Base-by-base conservation (phyloP, 2,113 vertebrate species). In the Perca schrenkii region DNA sequence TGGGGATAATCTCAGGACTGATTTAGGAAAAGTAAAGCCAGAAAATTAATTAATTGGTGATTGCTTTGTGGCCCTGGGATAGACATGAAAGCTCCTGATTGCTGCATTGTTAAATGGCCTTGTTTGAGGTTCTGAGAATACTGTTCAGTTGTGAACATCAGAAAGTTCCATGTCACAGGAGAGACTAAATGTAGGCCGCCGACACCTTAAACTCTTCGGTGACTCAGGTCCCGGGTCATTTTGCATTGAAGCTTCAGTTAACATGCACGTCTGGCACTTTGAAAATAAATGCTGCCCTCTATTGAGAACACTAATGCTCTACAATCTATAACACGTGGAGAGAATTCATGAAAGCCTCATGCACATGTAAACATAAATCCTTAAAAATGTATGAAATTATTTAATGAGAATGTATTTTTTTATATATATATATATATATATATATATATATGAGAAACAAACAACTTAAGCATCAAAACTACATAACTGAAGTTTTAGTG, bases 221-320 rank as follows among this genome's bases (percentile, higher is more conserved):
- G 6, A 56, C 61, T n/a, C 11, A 3, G 47, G 34, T 36, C 50
- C 1, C 57, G 31, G 47, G 65, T 68, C 21, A 17, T 46, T 57
- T 47, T 72, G 25, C 14, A 3, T 0, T 22, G n/a, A 65, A n/a
- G 31, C 36, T 6, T 83, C 53, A 47, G n/a, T 8, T 64, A 12
- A 12, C 12, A 47, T 19, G 16, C 34, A 2, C 2, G 40, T 21
- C 15, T 74, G 47, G 34, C 17, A 47, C 2, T 81, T 84, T 8
- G 14, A 77, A 64, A 79, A 88, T 31, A 83, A 89, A 93, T 86
- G 78, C 86, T 87, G 80, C 93, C 92, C 84, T 86, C 93, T 93
- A 25, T 31, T 90, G 92, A 69, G 16, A 14, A 67, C 6, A 25
- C 5, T 4, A 12, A 6, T 0, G 8, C 13, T 11, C 8, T 83